Conservation (phyloP, 2,888 invertebrate genomes). For the Hoplodrina ambigua region DNA sequence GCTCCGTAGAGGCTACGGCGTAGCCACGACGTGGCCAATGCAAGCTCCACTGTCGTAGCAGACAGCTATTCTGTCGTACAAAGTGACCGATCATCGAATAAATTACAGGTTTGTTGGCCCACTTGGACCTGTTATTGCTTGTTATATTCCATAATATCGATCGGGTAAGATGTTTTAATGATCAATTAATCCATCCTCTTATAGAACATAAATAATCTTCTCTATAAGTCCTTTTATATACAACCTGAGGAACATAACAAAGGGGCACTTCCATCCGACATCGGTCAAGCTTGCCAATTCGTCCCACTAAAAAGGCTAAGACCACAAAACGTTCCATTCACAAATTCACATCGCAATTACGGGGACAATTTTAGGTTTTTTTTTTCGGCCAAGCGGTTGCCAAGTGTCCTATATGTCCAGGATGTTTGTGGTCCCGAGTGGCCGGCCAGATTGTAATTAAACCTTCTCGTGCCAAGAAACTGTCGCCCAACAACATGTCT, state of each 20-base stretch:
- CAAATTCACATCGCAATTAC: constrained; percentile 71
- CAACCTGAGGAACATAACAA: constrained; percentile 23
- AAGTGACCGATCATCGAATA: neutral
- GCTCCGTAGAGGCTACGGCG: neutral
- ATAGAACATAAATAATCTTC: neutral
- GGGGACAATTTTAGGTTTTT: constrained; percentile 61
- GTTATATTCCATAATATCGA: neutral
- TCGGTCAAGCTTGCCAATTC: constrained; percentile 47
- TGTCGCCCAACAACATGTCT: constrained; percentile 63
- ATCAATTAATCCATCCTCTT: neutral
- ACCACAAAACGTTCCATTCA: constrained; percentile 63
- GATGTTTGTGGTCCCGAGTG: constrained; percentile 67
- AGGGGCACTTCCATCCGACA: constrained; percentile 19
- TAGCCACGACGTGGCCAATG: constrained; percentile 1
- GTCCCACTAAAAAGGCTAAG: constrained; percentile 43
- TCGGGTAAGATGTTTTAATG: neutral
- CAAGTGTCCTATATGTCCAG: constrained; percentile 63
- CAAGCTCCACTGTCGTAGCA: neutral
- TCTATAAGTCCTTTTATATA: neutral
- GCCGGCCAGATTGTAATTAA: constrained; percentile 66
- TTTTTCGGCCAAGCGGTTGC: constrained; percentile 62
- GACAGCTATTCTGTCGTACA: neutral
- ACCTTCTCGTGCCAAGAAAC: constrained; percentile 68
- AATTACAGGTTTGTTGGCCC: neutral
- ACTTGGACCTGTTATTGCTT: neutral